Evolutionary conservation across 1,140 invertebrate species (phyloP), one percentile per base, ranked within the genome.

Genomic region (Drosophila bifasciata): DNA sequence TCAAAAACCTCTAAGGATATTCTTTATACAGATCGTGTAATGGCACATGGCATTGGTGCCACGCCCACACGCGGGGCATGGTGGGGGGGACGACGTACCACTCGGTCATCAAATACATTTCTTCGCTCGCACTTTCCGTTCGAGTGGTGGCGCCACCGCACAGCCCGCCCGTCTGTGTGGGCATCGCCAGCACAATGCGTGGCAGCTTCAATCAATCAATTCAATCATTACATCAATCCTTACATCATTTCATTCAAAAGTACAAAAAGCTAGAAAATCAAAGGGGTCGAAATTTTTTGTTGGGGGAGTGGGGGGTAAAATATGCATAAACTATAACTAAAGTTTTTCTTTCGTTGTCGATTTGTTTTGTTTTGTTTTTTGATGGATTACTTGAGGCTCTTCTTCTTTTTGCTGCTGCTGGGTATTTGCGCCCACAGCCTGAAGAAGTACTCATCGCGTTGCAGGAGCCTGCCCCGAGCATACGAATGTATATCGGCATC

Each of bases 401-500:
- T 90, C 80, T 90, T 90, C 59, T 85, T 85, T 52, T 86, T 88
- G 41, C 63, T 69, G 32, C 32, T 72, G 17, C 77, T 81, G 68
- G 89, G 89, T 11, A 91, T 58, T 28, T 90, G 68, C 5, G 89
- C 89, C 73, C 76, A 88, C 45, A 98, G 96, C 67, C 96, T 94
- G 94, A 98, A 98, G 95, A 98, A 98, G 92, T 98, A 98, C 93
- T 98, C 97, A 89, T 97, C 96, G 81, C 95, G 94, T 66, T 96
- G 93, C 8, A 97, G 93, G 15, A 98, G 93, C 52, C 95, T 95
- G 41, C 95, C 95, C 67, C 96, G 94, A 1, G 97, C 96, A 92
- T 98, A 98, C 25, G 96, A 96, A 67, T 95, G 94, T 74, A 98
- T 98, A 78, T 98, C 97, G 1, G 97, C 97, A 91, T 98, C 97